phyloP scores from a whole-genome alignment of 2,113 vertebrate genomes.

The Coracopsis vasa region DNA sequence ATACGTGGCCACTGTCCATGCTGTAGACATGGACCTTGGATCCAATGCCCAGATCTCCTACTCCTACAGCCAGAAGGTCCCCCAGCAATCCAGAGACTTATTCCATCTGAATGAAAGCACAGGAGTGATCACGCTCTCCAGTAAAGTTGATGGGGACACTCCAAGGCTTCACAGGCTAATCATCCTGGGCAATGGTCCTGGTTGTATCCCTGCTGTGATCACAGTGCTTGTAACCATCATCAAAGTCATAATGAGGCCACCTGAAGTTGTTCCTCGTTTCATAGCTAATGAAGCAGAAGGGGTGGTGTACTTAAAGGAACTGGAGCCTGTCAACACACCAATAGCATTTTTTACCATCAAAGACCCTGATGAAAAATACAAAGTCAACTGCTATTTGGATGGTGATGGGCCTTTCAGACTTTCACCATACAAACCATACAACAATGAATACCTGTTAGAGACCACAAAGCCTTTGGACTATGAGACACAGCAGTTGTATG shows the following conservation, averaged over 20 bases:
- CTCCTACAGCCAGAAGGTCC: conserved; percentile 91
- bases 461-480: conserved; percentile 90
- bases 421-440: conserved; percentile 85
- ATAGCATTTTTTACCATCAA: conserved; percentile 95
- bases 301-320: conserved; percentile 88
- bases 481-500: conserved; percentile 84
- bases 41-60: conserved; percentile 91
- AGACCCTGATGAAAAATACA: conserved; percentile 83
- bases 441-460: conserved; percentile 92
- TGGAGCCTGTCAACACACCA: conserved; percentile 88
- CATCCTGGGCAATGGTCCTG: conserved; percentile 87
- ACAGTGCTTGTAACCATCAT: conserved; percentile 83
- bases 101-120: conserved; percentile 86
- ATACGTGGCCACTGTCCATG: conserved; percentile 79
- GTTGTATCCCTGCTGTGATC: conserved; percentile 93
- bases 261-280: conserved; percentile 86
- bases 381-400: conserved; percentile 86
- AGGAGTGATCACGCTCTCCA: conserved; percentile 83
- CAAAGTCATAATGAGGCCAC: conserved; percentile 85
- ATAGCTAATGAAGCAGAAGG: conserved; percentile 90
- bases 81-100: conserved; percentile 81
- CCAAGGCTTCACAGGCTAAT: conserved; percentile 85
- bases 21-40: conserved; percentile 88
- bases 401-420: conserved; percentile 88
- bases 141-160: conserved; percentile 79